These are phyloP conservation scores for Australoheros facetus DNA, from an alignment of 2,797 vertebrate species.

Conservation along the genomic window DNA sequence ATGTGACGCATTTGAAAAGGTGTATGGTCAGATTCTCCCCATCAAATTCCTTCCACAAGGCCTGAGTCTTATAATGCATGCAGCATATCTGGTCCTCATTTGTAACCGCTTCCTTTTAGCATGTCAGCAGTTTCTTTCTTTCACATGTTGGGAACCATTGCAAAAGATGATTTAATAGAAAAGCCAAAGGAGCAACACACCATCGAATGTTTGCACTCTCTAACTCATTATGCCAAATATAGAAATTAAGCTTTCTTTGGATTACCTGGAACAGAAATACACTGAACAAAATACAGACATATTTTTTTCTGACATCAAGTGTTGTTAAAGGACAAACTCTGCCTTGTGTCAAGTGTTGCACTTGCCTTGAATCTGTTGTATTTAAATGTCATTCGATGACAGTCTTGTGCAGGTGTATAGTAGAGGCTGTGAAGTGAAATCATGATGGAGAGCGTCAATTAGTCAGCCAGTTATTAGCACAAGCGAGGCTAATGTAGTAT, in stretches of 20 bases:
- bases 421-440: neutral
- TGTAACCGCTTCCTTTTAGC: conserved; percentile 65
- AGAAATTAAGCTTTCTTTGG: neutral
- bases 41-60: conserved; percentile 57
- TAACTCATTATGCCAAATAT: conserved; percentile 6
- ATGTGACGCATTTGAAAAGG: conserved; percentile 35
- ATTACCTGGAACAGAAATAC: neutral
- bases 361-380: conserved; percentile 19
- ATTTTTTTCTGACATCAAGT: neutral
- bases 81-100: conserved; percentile 74
- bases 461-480: conserved; percentile 13
- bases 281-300: neutral
- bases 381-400: neutral
- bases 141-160: conserved; percentile 66
- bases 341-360: conserved; percentile 23
- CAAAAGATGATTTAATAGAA: conserved; percentile 58
- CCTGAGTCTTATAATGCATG: conserved; percentile 33
- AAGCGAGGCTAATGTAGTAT: neutral
- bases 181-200: conserved; percentile 47
- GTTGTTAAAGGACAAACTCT: conserved; percentile 19
- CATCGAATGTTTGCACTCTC: conserved; percentile 36
- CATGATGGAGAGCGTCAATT: neutral
- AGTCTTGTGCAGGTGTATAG: conserved; percentile 25
- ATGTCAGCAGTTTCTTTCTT: conserved; percentile 71
- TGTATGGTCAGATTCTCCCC: conserved; percentile 33